phyloP scores from a whole-genome alignment of 2,888 invertebrate species.

The Ecliptopera silaceata region DNA sequence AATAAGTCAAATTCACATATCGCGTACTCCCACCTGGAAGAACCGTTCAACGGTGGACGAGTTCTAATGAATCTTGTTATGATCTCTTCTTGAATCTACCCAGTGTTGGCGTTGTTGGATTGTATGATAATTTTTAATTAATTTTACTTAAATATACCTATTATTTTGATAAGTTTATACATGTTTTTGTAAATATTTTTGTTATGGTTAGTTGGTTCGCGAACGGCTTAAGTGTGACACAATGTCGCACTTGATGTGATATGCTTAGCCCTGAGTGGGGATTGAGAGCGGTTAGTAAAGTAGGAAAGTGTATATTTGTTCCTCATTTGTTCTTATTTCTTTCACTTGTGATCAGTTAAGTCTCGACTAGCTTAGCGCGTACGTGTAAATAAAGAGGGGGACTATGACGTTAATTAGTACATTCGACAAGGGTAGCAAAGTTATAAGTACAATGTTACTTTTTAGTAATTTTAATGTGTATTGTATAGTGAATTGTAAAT shows the following conservation, averaged over 20 bases:
- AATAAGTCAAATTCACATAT: constrained; percentile 78
- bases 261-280: constrained; percentile 57
- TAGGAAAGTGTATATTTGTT: constrained; percentile 77
- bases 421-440: constrained; percentile 73
- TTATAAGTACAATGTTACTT: constrained; percentile 81
- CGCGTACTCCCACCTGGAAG: constrained; percentile 68
- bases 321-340: constrained; percentile 73
- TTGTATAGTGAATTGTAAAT: constrained; percentile 81
- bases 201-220: constrained; percentile 56
- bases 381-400: constrained; percentile 68
- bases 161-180: constrained; percentile 74
- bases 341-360: constrained; percentile 76
- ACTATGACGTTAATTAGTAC: constrained; percentile 61
- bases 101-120: constrained; percentile 78
- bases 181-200: constrained; percentile 76
- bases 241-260: constrained; percentile 67
- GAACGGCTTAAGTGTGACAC: constrained; percentile 65
- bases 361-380: constrained; percentile 75
- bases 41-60: constrained; percentile 37
- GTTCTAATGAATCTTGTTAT: constrained; percentile 78
- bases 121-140: constrained; percentile 67
- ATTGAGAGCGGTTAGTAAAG: constrained; percentile 67
- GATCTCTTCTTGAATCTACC: constrained; percentile 81
- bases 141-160: constrained; percentile 59
- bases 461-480: constrained; percentile 74